Conservation (phyloP, 2,113 vertebrate species). For the Onychorhynchus coronatus region DNA sequence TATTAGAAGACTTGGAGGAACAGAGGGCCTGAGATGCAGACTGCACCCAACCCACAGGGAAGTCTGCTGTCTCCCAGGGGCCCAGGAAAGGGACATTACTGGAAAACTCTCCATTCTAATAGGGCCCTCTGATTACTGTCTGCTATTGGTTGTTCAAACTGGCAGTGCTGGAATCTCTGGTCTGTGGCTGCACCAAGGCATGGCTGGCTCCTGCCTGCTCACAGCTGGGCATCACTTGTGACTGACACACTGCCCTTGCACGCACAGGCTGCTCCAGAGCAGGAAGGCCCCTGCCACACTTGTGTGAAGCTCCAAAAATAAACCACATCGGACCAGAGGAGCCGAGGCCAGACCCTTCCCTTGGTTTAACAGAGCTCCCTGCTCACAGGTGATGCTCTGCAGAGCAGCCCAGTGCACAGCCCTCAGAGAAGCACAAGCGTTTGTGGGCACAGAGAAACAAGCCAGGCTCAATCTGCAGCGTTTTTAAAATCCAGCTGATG, state of each 20-base stretch:
- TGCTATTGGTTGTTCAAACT: neutral
- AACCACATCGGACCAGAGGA: fast-evolving
- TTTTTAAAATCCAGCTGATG: neutral
- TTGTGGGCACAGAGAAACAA: neutral
- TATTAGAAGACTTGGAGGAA: neutral
- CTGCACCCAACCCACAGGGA: neutral
- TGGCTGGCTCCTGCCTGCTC: fast-evolving
- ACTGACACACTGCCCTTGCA: neutral
- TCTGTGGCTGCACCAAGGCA: neutral
- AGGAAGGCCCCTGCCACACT: neutral
- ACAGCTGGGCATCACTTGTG: fast-evolving
- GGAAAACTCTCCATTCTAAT: neutral
- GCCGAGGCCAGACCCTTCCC: neutral
- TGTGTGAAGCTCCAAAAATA: neutral
- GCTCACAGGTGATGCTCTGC: neutral
- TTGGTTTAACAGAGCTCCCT: neutral
- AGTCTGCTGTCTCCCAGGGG: neutral
- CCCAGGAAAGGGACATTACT: neutral
- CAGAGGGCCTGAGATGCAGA: neutral
- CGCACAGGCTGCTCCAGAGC: neutral
- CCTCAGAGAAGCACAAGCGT: neutral
- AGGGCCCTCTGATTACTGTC: neutral
- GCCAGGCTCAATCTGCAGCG: neutral
- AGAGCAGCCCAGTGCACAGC: neutral
- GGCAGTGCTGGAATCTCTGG: neutral